These are phyloP conservation scores for Brachionus manjavacas DNA, from an alignment of 1,140 invertebrate genomes.

Conservation along the genomic window DNA sequence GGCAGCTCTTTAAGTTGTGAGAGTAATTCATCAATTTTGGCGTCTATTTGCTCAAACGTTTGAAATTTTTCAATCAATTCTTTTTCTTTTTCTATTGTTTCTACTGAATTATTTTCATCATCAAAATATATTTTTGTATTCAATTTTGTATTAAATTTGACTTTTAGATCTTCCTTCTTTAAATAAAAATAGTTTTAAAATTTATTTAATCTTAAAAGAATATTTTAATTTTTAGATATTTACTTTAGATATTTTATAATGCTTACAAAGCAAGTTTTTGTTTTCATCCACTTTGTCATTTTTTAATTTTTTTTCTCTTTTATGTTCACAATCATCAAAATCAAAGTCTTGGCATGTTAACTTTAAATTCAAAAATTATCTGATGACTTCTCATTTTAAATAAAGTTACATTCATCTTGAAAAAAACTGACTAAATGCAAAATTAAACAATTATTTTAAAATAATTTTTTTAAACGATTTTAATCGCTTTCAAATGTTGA, in stretches of 20 bases:
- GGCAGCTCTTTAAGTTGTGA: not conserved
- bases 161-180: not conserved
- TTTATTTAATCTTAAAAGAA: too few relatives aligned
- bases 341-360: not conserved
- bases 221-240: too few relatives aligned
- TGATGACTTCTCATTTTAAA: not conserved
- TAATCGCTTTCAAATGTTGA: not conserved
- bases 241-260: slow-evolving; percentile 9
- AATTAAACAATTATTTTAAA: not conserved
- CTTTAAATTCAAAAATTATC: not conserved
- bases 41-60: not conserved
- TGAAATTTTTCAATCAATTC: not conserved
- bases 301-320: not conserved
- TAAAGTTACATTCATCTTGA: not conserved
- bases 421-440: not conserved
- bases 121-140: not conserved
- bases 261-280: not conserved
- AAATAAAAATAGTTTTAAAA: too few relatives aligned
- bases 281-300: not conserved
- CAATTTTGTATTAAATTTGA: not conserved
- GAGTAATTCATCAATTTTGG: not conserved
- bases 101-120: not conserved
- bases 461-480: not conserved
- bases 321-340: not conserved
- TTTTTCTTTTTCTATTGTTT: not conserved